A percentile compares a stretch with the other conserved stretches of the same genome.
Evolutionary conservation across 2,797 vertebrate species (phyloP).

Genomic region (Tamandua tetradactyla): DNA sequence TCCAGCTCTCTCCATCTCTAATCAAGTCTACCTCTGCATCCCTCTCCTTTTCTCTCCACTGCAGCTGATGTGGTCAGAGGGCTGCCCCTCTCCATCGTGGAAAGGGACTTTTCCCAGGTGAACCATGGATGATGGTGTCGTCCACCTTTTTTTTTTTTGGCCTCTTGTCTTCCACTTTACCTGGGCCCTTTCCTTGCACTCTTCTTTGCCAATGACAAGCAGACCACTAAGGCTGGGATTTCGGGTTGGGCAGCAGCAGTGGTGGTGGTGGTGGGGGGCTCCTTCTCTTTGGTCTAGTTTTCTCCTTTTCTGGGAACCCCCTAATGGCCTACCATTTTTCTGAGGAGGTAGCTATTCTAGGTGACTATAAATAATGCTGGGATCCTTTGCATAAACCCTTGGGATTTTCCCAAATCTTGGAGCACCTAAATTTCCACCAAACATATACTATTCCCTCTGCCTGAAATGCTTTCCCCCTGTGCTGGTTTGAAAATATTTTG

Average conservation of each 20-base stretch:
- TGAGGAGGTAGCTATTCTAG: too few species aligned
- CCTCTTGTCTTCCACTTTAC: neutral
- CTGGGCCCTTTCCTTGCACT: neutral
- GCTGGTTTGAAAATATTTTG: too few species aligned
- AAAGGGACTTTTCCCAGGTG: too few species aligned
- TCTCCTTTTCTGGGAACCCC: too few species aligned
- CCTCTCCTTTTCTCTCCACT: neutral
- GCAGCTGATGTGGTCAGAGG: neutral
- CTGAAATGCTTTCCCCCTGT: too few species aligned
- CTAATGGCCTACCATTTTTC: too few species aligned
- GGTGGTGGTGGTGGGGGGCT: too few species aligned
- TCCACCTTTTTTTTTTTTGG: neutral
- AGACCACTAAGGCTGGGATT: neutral
- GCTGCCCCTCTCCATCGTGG: accelerated
- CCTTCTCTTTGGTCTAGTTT: too few species aligned
- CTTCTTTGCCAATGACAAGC: neutral
- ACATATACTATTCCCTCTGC: neutral
- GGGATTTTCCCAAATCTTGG: neutral
- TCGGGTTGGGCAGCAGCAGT: too few species aligned
- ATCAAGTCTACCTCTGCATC: neutral
- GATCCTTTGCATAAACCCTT: too few species aligned
- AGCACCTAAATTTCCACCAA: neutral
- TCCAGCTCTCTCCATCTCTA: neutral
- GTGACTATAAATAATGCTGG: too few species aligned
- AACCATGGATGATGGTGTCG: neutral